phyloP scores from a whole-genome alignment of 2,888 invertebrate genomes.

The Tipula unca region DNA sequence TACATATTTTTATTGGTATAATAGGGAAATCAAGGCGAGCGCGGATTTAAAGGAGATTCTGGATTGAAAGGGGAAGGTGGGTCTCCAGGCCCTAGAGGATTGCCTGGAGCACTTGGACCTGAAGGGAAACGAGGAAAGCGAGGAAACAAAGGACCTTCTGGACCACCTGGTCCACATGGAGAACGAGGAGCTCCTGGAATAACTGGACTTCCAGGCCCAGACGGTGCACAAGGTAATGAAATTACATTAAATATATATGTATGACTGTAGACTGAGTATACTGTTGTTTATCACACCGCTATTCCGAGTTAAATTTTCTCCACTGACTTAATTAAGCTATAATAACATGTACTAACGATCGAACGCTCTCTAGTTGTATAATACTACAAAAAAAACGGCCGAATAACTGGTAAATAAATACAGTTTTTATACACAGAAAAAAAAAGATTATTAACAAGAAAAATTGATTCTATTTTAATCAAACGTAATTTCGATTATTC shows the following conservation, averaged over 20 bases:
- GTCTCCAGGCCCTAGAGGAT: slow-evolving; percentile 60
- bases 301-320: too few species aligned
- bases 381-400: too few species aligned
- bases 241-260: not conserved
- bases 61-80: slow-evolving; percentile 72
- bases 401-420: too few species aligned
- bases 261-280: too few species aligned
- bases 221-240: slow-evolving; percentile 50
- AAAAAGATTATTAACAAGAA: too few species aligned
- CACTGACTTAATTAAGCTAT: too few species aligned
- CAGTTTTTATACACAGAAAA: too few species aligned
- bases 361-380: too few species aligned
- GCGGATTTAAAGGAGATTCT: slow-evolving; percentile 69
- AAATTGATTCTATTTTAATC: too few species aligned
- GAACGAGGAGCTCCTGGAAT: slow-evolving; percentile 49
- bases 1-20: slow-evolving; percentile 20
- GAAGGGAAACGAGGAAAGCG: slow-evolving; percentile 75
- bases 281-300: too few species aligned
- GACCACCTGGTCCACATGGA: slow-evolving; percentile 61
- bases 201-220: slow-evolving; percentile 64
- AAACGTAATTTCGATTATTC: too few species aligned
- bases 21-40: slow-evolving; percentile 67
- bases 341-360: too few species aligned
- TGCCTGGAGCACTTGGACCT: slow-evolving; percentile 63
- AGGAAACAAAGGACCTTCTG: slow-evolving; percentile 67